These are phyloP conservation scores for Anoplius nigerrimus DNA, from an alignment of 2,888 invertebrate genomes.

Conservation along the genomic window DNA sequence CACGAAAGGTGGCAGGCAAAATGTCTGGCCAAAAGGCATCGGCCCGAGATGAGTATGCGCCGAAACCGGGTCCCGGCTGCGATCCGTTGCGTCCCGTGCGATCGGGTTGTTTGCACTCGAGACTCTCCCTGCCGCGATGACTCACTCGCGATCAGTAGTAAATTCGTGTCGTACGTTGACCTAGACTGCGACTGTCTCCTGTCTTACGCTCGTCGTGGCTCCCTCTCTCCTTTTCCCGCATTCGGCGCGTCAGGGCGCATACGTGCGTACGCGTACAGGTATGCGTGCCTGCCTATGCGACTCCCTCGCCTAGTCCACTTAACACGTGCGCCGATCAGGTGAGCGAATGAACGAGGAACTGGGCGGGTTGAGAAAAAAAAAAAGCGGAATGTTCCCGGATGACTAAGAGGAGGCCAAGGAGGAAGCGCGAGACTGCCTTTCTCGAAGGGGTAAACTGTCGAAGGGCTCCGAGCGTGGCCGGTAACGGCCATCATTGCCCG, in stretches of 20 bases:
- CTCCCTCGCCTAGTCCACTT: slow-evolving; percentile 31
- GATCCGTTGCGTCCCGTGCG: no score
- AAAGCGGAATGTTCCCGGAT: slow-evolving; percentile 34
- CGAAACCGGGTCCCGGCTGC: slow-evolving; percentile 2
- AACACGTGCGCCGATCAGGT: slow-evolving; percentile 46
- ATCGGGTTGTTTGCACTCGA: slow-evolving; percentile 18
- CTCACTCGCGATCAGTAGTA: slow-evolving; percentile 43
- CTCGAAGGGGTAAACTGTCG: slow-evolving; percentile 58
- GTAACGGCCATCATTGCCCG: slow-evolving; percentile 38
- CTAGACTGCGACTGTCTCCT: slow-evolving; percentile 45
- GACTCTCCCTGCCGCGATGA: no score
- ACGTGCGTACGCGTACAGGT: no score
- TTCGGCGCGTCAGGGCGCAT: no score
- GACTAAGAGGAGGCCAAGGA: slow-evolving; percentile 61
- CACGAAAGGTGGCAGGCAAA: slow-evolving; percentile 16
- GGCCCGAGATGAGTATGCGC: slow-evolving; percentile 1
- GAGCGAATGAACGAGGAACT: no score
- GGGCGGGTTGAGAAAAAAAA: neutral
- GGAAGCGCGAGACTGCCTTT: slow-evolving; percentile 51
- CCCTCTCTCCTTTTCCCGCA: neutral
- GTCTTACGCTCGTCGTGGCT: no score
- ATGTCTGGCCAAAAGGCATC: slow-evolving; percentile 7
- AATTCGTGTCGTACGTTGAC: slow-evolving; percentile 49
- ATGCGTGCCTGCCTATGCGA: no score
- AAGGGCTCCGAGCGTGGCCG: slow-evolving; percentile 38